A percentile compares a stretch with the other conserved stretches of the same genome.
Conservation (phyloP, 1,140 invertebrate species). For the Melanaphis sacchari region DNA sequence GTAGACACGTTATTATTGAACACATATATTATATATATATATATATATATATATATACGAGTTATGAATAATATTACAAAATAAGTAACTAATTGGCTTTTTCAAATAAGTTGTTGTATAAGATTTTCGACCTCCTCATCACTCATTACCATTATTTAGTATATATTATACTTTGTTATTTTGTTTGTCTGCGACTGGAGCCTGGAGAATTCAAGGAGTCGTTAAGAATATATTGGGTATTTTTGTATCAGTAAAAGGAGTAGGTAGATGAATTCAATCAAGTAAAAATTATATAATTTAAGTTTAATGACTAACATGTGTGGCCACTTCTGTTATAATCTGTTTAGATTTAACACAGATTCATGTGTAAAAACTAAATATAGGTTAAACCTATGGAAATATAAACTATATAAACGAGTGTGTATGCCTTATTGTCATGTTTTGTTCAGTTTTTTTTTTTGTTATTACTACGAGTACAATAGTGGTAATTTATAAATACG, state of each 20-base stretch:
- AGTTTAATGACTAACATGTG: constrained; percentile 29
- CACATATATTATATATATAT: neutral
- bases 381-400: constrained; percentile 6
- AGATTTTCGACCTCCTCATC: neutral
- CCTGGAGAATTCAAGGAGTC: neutral
- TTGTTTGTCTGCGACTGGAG: neutral
- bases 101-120: neutral
- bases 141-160: neutral
- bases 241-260: neutral
- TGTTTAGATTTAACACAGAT: neutral
- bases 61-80: constrained; percentile 12
- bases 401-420: neutral
- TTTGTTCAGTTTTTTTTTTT: neutral
- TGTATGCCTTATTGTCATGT: neutral
- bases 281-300: neutral
- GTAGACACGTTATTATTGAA: neutral
- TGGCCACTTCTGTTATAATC: constrained; percentile 6
- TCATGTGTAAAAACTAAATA: neutral
- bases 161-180: neutral
- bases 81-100: constrained; percentile 18
- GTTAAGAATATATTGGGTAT: neutral
- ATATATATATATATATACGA: neutral
- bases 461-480: neutral
- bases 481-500: neutral
- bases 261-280: neutral